Percentiles rank a stretch among this genome's conserved stretches.
These are phyloP conservation scores for Lycophotia porphyrea DNA, from an alignment of 2,888 invertebrate species.

Conservation along the genomic window DNA sequence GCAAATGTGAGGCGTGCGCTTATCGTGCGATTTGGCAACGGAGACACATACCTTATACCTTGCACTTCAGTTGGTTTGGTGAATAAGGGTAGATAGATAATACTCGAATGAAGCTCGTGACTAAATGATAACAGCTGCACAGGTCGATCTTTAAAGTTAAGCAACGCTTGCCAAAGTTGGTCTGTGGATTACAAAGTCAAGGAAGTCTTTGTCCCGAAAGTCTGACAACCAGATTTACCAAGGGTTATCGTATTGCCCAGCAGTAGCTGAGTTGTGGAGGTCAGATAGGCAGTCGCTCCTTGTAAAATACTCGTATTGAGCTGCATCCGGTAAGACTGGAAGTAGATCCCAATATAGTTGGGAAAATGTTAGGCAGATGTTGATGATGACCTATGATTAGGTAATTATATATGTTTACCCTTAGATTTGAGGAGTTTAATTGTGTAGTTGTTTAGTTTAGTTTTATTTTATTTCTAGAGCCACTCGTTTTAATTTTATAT, in stretches of 20 bases:
- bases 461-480: too few relatives aligned
- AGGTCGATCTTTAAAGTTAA: background rate
- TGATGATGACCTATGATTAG: too few relatives aligned
- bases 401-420: too few relatives aligned
- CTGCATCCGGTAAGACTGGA: too few relatives aligned
- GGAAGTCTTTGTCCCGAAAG: background rate
- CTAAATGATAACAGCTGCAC: background rate
- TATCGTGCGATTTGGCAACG: slow-evolving; percentile 13
- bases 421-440: too few relatives aligned
- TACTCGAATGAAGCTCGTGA: background rate
- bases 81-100: background rate
- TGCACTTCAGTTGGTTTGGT: background rate
- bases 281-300: background rate
- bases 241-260: background rate
- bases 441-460: too few relatives aligned
- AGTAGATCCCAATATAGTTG: too few relatives aligned
- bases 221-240: background rate
- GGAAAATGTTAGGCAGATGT: too few relatives aligned
- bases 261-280: background rate
- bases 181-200: too few relatives aligned
- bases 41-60: background rate
- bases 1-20: slow-evolving; percentile 2
- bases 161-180: background rate
- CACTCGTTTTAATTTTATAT: too few relatives aligned
- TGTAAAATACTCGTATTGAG: background rate